Conservation (phyloP, 2,113 vertebrate species). For the Gobio gobio region DNA sequence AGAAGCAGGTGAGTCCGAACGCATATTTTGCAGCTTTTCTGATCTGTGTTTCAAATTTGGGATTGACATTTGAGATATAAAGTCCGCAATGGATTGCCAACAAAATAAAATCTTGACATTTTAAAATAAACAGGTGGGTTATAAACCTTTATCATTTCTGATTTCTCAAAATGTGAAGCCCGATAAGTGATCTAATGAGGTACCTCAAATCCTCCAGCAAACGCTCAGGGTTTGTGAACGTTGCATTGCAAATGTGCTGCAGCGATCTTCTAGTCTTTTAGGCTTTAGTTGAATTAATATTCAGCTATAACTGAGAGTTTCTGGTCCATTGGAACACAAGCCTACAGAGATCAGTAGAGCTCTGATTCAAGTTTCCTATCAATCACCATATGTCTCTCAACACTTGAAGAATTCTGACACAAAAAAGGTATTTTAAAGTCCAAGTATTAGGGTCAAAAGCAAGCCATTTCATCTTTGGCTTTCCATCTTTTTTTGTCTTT, state of each 20-base stretch:
- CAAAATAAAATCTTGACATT: conserved; percentile 22
- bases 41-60: conserved; percentile 62
- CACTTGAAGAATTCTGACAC: background rate
- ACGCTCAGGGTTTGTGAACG: background rate
- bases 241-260: background rate
- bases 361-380: conserved; percentile 48
- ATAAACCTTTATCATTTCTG: background rate
- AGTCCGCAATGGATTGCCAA: conserved; percentile 51
- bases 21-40: conserved; percentile 69
- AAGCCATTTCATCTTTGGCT: conserved; percentile 52
- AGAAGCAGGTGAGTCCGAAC: conserved; percentile 65
- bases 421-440: conserved; percentile 42
- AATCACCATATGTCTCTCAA: conserved; percentile 50
- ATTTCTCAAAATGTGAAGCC: background rate
- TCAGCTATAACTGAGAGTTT: background rate
- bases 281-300: background rate
- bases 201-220: background rate
- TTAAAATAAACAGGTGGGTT: background rate
- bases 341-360: background rate
- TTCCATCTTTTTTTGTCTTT: conserved; percentile 3
- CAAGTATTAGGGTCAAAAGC: conserved; percentile 45
- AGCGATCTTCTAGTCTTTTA: background rate
- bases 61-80: conserved; percentile 66
- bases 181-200: background rate
- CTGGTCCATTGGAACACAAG: background rate